Evolutionary conservation across 2,888 invertebrate genomes (phyloP).

Genomic region (Oegoconia quadripuncta): DNA sequence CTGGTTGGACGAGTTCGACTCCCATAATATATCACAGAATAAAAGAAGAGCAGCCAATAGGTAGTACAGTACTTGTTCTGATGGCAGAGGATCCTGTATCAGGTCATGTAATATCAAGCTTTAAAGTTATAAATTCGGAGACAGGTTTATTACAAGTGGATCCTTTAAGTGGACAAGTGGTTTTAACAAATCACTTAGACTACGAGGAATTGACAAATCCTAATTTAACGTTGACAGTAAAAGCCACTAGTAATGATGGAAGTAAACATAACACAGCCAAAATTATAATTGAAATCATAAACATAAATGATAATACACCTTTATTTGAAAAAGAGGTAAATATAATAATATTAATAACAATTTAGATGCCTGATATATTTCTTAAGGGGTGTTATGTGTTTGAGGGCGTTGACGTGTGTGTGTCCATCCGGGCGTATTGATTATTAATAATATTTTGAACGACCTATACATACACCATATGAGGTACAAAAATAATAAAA

Average conservation of each 20-base stretch:
- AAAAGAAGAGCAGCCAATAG: constrained; percentile 88
- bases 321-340: constrained; percentile 81
- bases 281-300: constrained; percentile 84
- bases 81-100: constrained; percentile 85
- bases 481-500: too few species aligned
- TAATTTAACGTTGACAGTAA: constrained; percentile 77
- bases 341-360: constrained; percentile 1
- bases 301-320: constrained; percentile 89
- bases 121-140: constrained; percentile 76
- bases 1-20: constrained; percentile 85
- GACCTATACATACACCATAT: too few species aligned
- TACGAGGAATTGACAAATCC: constrained; percentile 84
- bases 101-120: constrained; percentile 80
- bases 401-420: too few species aligned
- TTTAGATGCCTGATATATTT: too few species aligned
- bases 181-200: constrained; percentile 85
- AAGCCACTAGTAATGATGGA: constrained; percentile 73
- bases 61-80: constrained; percentile 83
- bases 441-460: too few species aligned
- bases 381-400: too few species aligned
- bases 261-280: constrained; percentile 82
- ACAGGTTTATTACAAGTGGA: constrained; percentile 79
- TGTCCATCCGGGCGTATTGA: too few species aligned
- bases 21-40: constrained; percentile 83
- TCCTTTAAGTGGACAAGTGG: constrained; percentile 85